Evolutionary conservation across 2,888 invertebrate species (phyloP).

Genomic region (Dryococelus australis): DNA sequence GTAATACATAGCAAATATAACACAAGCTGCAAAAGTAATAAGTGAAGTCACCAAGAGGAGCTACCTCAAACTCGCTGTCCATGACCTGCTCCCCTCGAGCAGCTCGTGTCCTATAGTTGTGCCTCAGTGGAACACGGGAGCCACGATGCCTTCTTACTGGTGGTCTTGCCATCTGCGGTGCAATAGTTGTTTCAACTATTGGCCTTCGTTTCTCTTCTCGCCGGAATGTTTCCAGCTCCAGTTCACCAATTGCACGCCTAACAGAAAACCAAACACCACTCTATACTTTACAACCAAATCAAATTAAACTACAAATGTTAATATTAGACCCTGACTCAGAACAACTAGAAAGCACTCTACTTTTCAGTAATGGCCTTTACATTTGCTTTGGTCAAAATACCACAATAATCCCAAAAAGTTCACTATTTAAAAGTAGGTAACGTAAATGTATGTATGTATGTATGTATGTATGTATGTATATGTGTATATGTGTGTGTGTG

Average conservation of each 20-base stretch:
- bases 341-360: too few relatives aligned
- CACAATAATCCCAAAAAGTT: too few relatives aligned
- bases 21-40: too few relatives aligned
- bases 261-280: background rate
- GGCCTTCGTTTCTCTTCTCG: slow-evolving; percentile 81
- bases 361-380: too few relatives aligned
- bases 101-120: slow-evolving; percentile 66
- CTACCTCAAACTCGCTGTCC: slow-evolving; percentile 54
- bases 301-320: background rate
- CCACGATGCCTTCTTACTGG: slow-evolving; percentile 50
- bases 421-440: too few relatives aligned
- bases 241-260: slow-evolving; percentile 50
- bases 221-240: slow-evolving; percentile 74
- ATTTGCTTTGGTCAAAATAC: too few relatives aligned
- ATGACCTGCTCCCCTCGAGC: slow-evolving; percentile 59
- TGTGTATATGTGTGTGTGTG: too few relatives aligned
- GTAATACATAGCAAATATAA: too few relatives aligned
- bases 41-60: background rate
- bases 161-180: slow-evolving; percentile 53
- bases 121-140: slow-evolving; percentile 54
- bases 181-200: slow-evolving; percentile 70
- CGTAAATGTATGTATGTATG: too few relatives aligned
- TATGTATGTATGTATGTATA: too few relatives aligned
- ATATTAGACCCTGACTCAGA: too few relatives aligned
- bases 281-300: background rate